Evolutionary conservation across 2,113 vertebrate genomes (phyloP).

Genomic region (Greenwoodochromis staneri): DNA sequence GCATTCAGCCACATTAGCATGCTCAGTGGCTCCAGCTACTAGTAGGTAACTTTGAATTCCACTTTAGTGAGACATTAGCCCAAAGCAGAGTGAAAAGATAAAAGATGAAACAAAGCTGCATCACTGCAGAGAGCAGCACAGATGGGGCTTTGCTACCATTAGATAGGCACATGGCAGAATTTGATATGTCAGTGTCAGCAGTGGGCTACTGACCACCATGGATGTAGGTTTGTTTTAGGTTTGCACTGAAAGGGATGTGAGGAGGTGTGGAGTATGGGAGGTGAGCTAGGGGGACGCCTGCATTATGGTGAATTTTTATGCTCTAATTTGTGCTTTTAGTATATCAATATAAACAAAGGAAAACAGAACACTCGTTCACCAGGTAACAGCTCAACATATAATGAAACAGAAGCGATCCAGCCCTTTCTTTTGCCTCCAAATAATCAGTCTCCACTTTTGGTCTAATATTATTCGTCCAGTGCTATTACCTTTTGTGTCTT

Average conservation of each 20-base stretch:
- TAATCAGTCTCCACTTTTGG: neutral
- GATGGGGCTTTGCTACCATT: neutral
- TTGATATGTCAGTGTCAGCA: neutral
- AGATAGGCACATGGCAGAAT: neutral
- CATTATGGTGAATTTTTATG: neutral
- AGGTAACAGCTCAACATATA: neutral
- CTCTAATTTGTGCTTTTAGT: neutral
- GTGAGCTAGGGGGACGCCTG: rapidly evolving
- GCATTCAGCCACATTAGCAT: neutral
- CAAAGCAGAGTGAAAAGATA: neutral
- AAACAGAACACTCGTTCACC: neutral
- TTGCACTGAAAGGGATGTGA: neutral
- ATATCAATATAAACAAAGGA: neutral
- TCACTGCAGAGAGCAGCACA: neutral
- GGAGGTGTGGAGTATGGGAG: neutral
- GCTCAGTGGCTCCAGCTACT: neutral
- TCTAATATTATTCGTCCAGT: neutral
- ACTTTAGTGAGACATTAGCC: neutral
- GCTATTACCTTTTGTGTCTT: neutral
- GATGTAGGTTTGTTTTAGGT: neutral
- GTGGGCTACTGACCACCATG: neutral
- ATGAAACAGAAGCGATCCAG: neutral
- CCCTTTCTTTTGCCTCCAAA: neutral
- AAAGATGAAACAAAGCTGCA: neutral
- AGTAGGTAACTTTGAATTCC: neutral